A percentile compares a stretch with the other conserved stretches of the same genome.
phyloP scores from a whole-genome alignment of 35 echinoderm and acorn worm species.

The Eucidaris tribuloides region DNA sequence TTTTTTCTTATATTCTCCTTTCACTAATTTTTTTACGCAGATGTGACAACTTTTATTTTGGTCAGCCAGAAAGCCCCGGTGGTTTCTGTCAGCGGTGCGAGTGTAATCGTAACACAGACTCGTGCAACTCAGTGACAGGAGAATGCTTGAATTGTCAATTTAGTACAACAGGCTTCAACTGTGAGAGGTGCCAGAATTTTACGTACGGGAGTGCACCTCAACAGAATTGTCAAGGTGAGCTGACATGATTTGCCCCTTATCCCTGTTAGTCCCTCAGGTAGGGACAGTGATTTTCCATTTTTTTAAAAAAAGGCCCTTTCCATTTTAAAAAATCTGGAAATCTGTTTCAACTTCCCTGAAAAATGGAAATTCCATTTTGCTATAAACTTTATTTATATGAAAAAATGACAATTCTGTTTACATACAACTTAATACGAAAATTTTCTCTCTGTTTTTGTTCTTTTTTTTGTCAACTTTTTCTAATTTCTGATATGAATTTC shows the following conservation, averaged over 20 bases:
- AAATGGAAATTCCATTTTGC: no score
- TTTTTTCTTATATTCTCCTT: no score
- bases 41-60: constrained; percentile 75
- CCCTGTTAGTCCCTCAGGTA: background rate
- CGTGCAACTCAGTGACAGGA: constrained; percentile 64
- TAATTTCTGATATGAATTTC: no score
- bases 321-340: no score
- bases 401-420: no score
- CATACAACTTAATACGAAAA: no score
- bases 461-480: no score
- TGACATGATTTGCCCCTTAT: background rate
- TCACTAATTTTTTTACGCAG: constrained; percentile 42
- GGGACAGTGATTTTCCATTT: background rate
- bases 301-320: no score
- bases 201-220: constrained; percentile 72
- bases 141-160: constrained; percentile 67
- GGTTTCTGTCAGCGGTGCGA: constrained; percentile 69
- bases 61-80: constrained; percentile 61
- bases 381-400: no score
- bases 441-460: no score
- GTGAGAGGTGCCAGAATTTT: constrained; percentile 74
- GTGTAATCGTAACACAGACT: constrained; percentile 71
- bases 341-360: no score
- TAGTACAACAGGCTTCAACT: constrained; percentile 79
- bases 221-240: constrained; percentile 80